These are phyloP conservation scores for Gymnothorax javanicus DNA, from an alignment of 2,797 vertebrate species.

Conservation along the genomic window DNA sequence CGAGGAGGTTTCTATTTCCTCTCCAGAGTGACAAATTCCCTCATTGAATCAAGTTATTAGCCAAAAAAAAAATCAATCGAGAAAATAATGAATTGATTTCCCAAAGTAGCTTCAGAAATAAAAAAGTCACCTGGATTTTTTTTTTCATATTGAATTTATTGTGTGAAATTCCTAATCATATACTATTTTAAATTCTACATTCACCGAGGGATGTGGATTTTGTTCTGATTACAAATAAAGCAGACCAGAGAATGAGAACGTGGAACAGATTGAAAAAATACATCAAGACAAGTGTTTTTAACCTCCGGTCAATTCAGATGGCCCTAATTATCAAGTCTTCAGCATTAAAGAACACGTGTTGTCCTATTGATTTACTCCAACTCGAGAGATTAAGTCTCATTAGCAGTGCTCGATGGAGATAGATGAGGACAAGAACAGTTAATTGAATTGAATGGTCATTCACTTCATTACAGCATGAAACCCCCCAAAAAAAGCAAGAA, in stretches of 20 bases:
- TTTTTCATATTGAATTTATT: neutral
- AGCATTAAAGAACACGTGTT: slow-evolving; percentile 19
- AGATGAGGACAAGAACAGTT: neutral
- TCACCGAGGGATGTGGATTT: neutral
- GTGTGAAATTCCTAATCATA: neutral
- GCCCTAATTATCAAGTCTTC: slow-evolving; percentile 10
- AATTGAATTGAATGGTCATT: neutral
- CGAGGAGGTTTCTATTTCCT: neutral
- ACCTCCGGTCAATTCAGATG: neutral
- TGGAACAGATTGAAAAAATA: neutral
- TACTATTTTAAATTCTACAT: neutral
- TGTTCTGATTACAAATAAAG: neutral
- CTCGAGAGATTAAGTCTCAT: slow-evolving; percentile 13
- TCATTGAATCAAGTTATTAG: neutral
- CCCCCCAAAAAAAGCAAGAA: neutral
- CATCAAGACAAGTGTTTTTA: neutral
- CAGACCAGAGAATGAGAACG: neutral
- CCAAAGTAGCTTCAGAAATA: neutral
- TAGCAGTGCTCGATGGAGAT: slow-evolving; percentile 3
- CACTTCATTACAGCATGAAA: slow-evolving; percentile 13
- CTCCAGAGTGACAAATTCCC: neutral
- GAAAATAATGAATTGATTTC: neutral
- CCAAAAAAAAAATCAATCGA: neutral
- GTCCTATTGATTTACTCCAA: slow-evolving; percentile 11
- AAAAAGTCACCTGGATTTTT: neutral